Evolutionary conservation across 53 echinoderm and acorn worm genomes (phyloP), one percentile per base, ranked within the genome.

Genomic region (Zoroaster sp.): DNA sequence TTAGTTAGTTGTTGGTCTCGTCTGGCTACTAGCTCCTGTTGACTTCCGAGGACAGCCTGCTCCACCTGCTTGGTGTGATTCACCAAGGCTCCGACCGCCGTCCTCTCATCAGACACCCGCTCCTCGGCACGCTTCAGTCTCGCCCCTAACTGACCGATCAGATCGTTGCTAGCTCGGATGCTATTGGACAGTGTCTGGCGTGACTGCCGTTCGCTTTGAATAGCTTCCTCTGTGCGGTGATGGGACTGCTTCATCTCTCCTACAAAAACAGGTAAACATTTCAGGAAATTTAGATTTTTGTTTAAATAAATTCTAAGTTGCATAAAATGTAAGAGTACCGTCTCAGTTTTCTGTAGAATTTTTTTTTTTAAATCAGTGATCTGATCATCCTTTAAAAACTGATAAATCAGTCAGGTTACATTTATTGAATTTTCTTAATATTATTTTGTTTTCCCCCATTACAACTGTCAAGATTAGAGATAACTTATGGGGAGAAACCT

Each of bases 31-130:
- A 98, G 73, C 45, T 98, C 98, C 44, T 98, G 98, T 51, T 95
- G 95, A 83, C 98, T 94, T 21, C 98, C 98, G 31, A 98, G 85
- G 28, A 98, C 98, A 8, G 98, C 98, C 45, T 98, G 98, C 66
- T 98, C 98, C 5, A 98, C 98, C 94, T 98, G 98, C 71, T 98
- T 98, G 66, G 98, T 98, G 75, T 97, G 97, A 73, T 98, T 98
- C 35, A 98, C 98, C 21, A 98, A 75, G 1, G 98, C 95, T 25
- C 98, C 96, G 1, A 98, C 98, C 3, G 98, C 98, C 13, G 98
- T 92, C 78, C 98, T 88, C 80, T 98, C 98, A 31, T 98, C 94
- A 0, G 95, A 90, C 20, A 98, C 96, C 20, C 94, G 91, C 69
- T 98, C 98, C 83, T 98, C 98, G 1, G 98, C 98, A 44, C 98